Percentiles rank a stretch among this genome's conserved stretches.
These are phyloP conservation scores for Clepsis dumicolana DNA, from an alignment of 2,888 invertebrate genomes.

Conservation along the genomic window DNA sequence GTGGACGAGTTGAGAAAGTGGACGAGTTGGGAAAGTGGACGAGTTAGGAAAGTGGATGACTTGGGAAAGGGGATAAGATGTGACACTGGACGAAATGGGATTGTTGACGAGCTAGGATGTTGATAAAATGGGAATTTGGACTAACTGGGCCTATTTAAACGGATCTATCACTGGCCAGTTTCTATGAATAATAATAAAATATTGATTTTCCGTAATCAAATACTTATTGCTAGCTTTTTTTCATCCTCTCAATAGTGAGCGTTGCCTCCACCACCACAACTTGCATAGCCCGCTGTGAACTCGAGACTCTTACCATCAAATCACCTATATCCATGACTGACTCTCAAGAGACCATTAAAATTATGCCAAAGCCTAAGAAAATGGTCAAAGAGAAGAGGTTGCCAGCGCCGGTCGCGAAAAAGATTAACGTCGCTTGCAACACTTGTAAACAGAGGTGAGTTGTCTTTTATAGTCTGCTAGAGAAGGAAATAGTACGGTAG, in stretches of 20 bases:
- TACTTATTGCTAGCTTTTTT: neutral
- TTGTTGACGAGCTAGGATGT: too few relatives aligned
- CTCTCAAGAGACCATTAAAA: neutral
- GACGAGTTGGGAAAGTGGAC: too few relatives aligned
- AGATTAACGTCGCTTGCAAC: conserved; percentile 14
- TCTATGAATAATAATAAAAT: too few relatives aligned
- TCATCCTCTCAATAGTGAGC: neutral
- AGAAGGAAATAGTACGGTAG: too few relatives aligned
- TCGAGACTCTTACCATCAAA: conserved; percentile 3
- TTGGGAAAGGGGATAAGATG: too few relatives aligned
- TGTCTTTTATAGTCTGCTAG: neutral
- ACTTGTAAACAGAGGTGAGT: conserved; percentile 19
- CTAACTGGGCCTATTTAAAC: too few relatives aligned
- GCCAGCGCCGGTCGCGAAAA: neutral
- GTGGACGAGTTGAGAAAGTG: too few relatives aligned
- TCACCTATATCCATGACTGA: neutral
- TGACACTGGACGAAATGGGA: too few relatives aligned
- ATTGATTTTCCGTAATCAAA: too few relatives aligned
- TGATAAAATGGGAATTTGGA: too few relatives aligned
- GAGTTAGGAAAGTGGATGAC: too few relatives aligned
- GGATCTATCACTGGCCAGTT: too few relatives aligned
- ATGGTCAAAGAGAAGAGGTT: neutral
- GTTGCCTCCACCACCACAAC: neutral
- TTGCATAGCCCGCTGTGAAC: neutral
- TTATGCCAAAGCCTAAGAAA: neutral